Evolutionary conservation across 2,113 vertebrate species (phyloP).

Genomic region (Colius striatus): DNA sequence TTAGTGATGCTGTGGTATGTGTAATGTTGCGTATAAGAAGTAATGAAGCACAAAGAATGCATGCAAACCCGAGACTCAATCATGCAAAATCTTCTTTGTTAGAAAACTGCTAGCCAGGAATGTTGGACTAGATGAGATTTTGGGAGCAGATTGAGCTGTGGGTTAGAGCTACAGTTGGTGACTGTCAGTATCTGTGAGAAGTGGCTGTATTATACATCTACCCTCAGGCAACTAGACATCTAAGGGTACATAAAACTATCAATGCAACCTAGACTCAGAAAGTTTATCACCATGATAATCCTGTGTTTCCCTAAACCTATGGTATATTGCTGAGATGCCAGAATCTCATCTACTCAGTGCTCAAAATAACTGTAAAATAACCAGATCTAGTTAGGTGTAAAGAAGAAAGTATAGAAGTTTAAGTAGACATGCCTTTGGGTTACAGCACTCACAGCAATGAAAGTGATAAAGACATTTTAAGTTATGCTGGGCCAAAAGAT

Average conservation of each 20-base stretch:
- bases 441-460: background rate
- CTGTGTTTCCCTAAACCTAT: background rate
- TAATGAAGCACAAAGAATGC: background rate
- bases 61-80: background rate
- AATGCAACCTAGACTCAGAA: background rate
- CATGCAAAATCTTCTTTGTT: background rate
- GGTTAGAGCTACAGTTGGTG: background rate
- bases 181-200: background rate
- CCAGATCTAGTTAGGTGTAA: background rate
- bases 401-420: background rate
- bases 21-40: background rate
- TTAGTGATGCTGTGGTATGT: rapidly evolving
- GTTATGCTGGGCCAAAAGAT: background rate
- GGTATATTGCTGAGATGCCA: background rate
- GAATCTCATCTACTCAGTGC: background rate
- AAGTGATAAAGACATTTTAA: background rate
- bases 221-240: background rate
- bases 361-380: background rate
- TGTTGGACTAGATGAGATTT: background rate
- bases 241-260: background rate
- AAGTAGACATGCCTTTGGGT: background rate
- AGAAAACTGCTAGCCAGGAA: background rate
- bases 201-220: background rate
- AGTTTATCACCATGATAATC: background rate
- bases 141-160: background rate